Base-by-base conservation (phyloP, 2,797 vertebrate genomes). In the Lithobates sylvaticus region DNA sequence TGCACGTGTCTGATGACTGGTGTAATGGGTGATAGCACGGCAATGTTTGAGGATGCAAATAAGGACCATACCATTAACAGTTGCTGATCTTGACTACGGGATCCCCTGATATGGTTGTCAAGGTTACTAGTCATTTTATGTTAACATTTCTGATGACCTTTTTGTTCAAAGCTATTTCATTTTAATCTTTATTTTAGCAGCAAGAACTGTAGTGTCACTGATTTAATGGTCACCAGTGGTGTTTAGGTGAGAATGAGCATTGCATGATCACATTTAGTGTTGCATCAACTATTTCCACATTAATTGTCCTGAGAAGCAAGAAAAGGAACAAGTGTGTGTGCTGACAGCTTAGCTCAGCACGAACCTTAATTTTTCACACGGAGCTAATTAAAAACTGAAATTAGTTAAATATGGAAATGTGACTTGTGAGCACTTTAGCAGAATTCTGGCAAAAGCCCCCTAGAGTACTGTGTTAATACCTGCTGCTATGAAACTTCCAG, bases 341-440 rank as follows among this genome's bases (percentile, higher is more conserved):
- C 94, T 94, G 94, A 94, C 94, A 95, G 94, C 94, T 93, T 93
- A 94, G 94, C 95, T 93, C 95, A 95, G 94, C 92, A 3, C 93
- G 94, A 95, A 94, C 94, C 91, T 93, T 94, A 93, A 95, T 96
- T 96, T 96, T 95, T 95, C 94, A 95, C 94, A 95, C 68, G 90
- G 93, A 95, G 94, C 94, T 95, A 95, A 95, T 96, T 95, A 95
- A 95, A 95, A 95, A 94, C 94, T 93, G 94, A 95, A 95, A 96
- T 95, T 95, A 95, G 94, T 95, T 96, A 95, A 96, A 95, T 95
- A 95, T 95, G 93, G 94, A 95, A 95, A 95, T 95, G 94, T 95
- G 94, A 95, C 94, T 94, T 94, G 93, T 92, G 93, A 94, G 93
- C 94, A 95, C 93, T 95, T 95, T 94, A 95, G 93, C 92, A 94